Base-by-base conservation (phyloP, 1,140 invertebrate species). In the Agrypnia vestita region DNA sequence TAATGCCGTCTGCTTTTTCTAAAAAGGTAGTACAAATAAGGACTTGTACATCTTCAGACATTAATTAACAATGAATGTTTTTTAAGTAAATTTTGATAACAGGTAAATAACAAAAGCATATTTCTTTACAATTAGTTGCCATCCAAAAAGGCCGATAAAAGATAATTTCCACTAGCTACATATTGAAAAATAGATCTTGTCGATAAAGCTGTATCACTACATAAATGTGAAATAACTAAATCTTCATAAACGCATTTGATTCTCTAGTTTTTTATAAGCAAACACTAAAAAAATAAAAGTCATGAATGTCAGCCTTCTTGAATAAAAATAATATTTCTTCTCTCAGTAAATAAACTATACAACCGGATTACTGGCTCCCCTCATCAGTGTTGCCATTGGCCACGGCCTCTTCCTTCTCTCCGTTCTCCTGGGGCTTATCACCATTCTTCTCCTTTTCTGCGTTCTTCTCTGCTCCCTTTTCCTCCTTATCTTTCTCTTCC, bases 401-500 rank as follows among this genome's bases (percentile, higher is more conserved):
- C 7, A 69, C 76, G 47, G 69, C 74, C 17, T 76, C 73, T 67
- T 89, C 89, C 84, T 90, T 87, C 86, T 87, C 88, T 82, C 88
- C 88, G 53, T 80, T 80, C 61, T 76, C 74, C 8, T 44, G 25
- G 8, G 74, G 74, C 86, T 89, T 88, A 62, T 89, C 88, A 51
- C 86, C 86, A 76, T 89, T 88, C 47, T 82, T 80, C 67, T 91
- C 88, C 80, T 91, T 91, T 43, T 91, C 90, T 64, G 89, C 88
- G 7, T 86, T 86, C 13, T 89, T 87, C 78, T 89, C 87, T 49
- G 91, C 90, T 62, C 92, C 91, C 49, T 92, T 91, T 74, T 91
- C 90, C 82, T 92, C 86, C 73, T 90, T 87, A 59, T 90, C 89
- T 83, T 93, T 93, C 76, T 92, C 90, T 43, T 94, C 92, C 81